phyloP scores from a whole-genome alignment of 2,797 vertebrate genomes.

The Meda fulgida region DNA sequence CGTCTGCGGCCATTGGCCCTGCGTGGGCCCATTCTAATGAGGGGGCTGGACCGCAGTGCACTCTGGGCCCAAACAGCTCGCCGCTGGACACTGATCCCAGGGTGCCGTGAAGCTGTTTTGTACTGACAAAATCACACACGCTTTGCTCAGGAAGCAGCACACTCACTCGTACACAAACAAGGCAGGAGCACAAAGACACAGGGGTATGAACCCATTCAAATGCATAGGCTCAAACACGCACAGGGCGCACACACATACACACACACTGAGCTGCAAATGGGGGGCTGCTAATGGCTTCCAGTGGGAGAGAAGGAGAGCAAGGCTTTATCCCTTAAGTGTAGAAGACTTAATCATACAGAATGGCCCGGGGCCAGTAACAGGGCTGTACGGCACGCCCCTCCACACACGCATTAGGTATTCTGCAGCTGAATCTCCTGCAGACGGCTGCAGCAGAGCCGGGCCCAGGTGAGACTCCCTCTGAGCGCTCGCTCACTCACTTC shows the following conservation, averaged over 20 bases:
- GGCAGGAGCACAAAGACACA: conserved; percentile 55
- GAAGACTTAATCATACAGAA: conserved; percentile 71
- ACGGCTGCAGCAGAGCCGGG: conserved; percentile 58
- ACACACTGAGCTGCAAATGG: conserved; percentile 59
- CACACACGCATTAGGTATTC: conserved; percentile 65
- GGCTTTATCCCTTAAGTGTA: conserved; percentile 71
- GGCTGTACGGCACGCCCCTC: conserved; percentile 57
- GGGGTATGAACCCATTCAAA: conserved; percentile 60
- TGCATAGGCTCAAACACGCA: conserved; percentile 54
- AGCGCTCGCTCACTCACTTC: conserved; percentile 33
- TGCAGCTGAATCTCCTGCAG: conserved; percentile 60
- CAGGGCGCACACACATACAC: conserved; percentile 44
- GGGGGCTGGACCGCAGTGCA: conserved; percentile 35
- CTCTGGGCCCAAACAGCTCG: conserved; percentile 42
- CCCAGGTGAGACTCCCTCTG: conserved; percentile 63
- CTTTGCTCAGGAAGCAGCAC: conserved; percentile 29
- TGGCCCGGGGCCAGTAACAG: conserved; percentile 65
- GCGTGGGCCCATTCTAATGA: conserved; percentile 51
- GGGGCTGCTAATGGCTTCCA: conserved; percentile 70
- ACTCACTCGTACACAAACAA: conserved; percentile 41
- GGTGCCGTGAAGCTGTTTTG: conserved; percentile 48
- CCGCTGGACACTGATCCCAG: conserved; percentile 49
- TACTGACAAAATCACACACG: conserved; percentile 51
- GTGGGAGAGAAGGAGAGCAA: conserved; percentile 67
- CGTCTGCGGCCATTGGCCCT: conserved; percentile 39